Conservation (phyloP, 2,888 invertebrate genomes). For the Phaonia tiefii region DNA sequence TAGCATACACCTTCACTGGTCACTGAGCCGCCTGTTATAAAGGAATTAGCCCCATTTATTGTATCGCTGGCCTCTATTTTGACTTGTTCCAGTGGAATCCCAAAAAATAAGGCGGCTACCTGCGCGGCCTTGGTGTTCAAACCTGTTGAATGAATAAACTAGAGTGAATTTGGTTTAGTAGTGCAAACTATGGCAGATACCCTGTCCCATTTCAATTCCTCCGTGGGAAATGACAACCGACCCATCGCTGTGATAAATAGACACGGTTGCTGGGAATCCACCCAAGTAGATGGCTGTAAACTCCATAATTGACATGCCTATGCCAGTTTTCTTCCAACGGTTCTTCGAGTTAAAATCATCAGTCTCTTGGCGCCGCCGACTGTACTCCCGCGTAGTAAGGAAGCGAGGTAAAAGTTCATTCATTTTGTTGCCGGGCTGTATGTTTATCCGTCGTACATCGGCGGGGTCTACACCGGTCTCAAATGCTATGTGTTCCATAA, state of each 20-base stretch:
- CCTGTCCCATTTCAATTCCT: slow-evolving; percentile 90
- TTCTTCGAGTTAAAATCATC: slow-evolving; percentile 85
- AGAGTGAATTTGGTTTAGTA: not conserved
- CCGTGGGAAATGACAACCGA: slow-evolving; percentile 86
- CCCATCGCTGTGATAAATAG: slow-evolving; percentile 86
- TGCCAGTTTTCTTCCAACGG: slow-evolving; percentile 87
- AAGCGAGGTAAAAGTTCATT: slow-evolving; percentile 81
- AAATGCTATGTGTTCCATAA: slow-evolving; percentile 85
- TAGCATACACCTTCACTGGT: slow-evolving; percentile 85
- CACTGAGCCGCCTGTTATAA: slow-evolving; percentile 85
- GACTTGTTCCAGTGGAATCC: slow-evolving; percentile 85
- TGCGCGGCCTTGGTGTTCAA: slow-evolving; percentile 85
- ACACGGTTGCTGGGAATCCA: slow-evolving; percentile 83
- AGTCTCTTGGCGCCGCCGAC: slow-evolving; percentile 82
- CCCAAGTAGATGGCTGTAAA: slow-evolving; percentile 82
- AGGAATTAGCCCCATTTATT: slow-evolving; percentile 84
- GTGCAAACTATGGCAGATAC: slow-evolving; percentile 73
- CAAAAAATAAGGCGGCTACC: slow-evolving; percentile 86
- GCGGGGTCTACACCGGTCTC: slow-evolving; percentile 82
- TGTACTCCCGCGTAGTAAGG: slow-evolving; percentile 82
- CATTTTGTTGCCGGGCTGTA: slow-evolving; percentile 76
- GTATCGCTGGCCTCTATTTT: slow-evolving; percentile 85
- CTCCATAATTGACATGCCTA: slow-evolving; percentile 85
- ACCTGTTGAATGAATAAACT: slow-evolving; percentile 48
- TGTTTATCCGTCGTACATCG: slow-evolving; percentile 82